Evolutionary conservation across 2,797 vertebrate genomes (phyloP).

Genomic region (Danio aesculapii): DNA sequence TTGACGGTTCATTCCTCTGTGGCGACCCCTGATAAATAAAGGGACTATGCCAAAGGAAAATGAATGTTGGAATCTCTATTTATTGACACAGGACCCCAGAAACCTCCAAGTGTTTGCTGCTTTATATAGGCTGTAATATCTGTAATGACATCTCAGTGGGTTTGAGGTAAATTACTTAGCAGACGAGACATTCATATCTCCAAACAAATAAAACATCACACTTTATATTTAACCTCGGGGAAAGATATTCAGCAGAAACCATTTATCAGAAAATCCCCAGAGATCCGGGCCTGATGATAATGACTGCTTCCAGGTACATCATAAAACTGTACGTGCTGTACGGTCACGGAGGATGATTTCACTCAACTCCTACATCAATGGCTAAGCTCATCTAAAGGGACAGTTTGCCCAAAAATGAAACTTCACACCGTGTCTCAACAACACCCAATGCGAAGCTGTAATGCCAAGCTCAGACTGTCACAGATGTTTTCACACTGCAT

Average conservation of each 20-base stretch:
- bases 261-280: background rate
- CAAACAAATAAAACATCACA: conserved; percentile 39
- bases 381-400: conserved; percentile 8
- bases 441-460: no score
- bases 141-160: conserved; percentile 16
- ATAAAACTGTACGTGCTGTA: conserved; percentile 1
- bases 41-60: no score
- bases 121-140: background rate
- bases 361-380: conserved; percentile 6
- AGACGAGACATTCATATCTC: conserved; percentile 19
- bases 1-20: no score
- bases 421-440: no score
- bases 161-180: conserved; percentile 14
- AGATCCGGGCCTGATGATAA: conserved; percentile 28
- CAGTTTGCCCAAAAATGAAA: no score
- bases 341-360: background rate
- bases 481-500: no score
- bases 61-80: background rate
- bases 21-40: no score
- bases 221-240: conserved; percentile 39
- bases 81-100: background rate
- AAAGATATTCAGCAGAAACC: background rate
- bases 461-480: no score
- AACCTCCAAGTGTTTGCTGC: conserved; percentile 6
- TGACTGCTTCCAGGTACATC: conserved; percentile 4